These are phyloP conservation scores for Limanda limanda DNA, from an alignment of 2,113 vertebrate species.

Conservation along the genomic window DNA sequence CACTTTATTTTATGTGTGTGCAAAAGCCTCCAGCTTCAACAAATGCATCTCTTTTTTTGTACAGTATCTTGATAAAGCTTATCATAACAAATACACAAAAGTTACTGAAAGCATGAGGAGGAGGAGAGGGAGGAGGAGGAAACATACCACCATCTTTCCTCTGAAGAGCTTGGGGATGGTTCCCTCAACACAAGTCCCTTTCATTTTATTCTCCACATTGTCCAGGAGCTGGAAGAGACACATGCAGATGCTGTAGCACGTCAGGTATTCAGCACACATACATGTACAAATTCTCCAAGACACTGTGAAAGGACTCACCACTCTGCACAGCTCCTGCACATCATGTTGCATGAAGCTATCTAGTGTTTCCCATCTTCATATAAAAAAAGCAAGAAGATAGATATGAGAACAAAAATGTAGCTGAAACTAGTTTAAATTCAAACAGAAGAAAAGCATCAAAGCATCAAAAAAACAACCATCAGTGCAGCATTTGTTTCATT, in stretches of 20 bases:
- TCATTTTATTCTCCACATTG: conserved; percentile 99
- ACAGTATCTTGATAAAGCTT: neutral
- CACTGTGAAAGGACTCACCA: conserved; percentile 87
- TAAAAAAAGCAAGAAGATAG: neutral
- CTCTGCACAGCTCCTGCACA: conserved; percentile 97
- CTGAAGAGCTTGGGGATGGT: conserved; percentile 98
- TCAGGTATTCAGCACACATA: neutral
- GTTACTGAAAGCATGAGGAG: neutral
- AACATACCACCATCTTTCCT: conserved; percentile 98
- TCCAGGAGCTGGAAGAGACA: conserved; percentile 91
- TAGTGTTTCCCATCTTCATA: conserved; percentile 95
- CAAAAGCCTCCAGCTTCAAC: neutral
- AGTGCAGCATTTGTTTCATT: no score
- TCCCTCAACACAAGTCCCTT: conserved; percentile 99
- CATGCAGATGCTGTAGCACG: neutral
- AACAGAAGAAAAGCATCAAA: neutral
- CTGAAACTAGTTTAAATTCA: neutral
- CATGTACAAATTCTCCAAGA: neutral
- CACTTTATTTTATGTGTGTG: neutral
- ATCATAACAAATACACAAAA: neutral
- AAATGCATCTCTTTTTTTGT: neutral
- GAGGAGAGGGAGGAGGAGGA: neutral
- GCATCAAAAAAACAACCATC: no score
- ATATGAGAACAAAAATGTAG: neutral
- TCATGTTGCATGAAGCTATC: conserved; percentile 99